Conservation (phyloP, 2,113 vertebrate species). For the Gracilinanus agilis region DNA sequence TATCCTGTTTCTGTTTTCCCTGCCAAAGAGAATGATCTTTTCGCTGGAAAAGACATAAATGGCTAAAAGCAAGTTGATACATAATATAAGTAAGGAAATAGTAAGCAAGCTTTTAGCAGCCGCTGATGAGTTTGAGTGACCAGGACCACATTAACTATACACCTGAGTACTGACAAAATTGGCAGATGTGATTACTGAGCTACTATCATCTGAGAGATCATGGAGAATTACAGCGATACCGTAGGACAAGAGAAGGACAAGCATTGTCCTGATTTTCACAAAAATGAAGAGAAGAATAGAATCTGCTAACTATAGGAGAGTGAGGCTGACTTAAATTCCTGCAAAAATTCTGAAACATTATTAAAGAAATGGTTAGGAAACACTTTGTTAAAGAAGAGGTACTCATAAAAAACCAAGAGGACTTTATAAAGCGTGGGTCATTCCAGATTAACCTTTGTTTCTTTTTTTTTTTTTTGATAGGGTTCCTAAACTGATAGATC, state of each 20-base stretch:
- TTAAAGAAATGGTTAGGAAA: not conserved
- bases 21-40: not conserved
- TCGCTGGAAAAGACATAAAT: not conserved
- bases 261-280: not conserved
- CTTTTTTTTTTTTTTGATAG: not conserved
- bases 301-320: not conserved
- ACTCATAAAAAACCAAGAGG: not conserved
- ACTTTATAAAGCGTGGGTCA: not conserved
- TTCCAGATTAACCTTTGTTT: not conserved
- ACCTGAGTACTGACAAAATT: not conserved
- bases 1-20: not conserved
- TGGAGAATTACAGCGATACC: not conserved
- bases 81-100: not conserved
- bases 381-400: not conserved
- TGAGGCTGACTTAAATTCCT: not conserved
- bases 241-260: not conserved
- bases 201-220: not conserved
- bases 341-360: not conserved
- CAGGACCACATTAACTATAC: not conserved
- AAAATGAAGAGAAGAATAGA: not conserved
- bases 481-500: not conserved
- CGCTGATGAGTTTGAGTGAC: not conserved
- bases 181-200: not conserved
- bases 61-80: not conserved
- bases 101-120: not conserved